Base-by-base conservation (phyloP, 2,888 invertebrate species). In the Diarsia mendica region DNA sequence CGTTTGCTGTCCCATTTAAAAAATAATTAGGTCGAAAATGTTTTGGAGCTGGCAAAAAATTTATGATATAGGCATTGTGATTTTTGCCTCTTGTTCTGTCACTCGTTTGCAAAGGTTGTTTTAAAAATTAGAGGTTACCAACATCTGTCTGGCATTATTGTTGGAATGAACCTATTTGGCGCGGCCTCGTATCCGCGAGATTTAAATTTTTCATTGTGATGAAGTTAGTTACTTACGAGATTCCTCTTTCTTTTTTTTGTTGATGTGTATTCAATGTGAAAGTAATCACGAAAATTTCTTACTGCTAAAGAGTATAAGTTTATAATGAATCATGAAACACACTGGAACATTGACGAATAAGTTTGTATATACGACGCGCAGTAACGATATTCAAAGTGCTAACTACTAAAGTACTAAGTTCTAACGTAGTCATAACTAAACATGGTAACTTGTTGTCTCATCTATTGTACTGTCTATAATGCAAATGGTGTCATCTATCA, bases 11-110 rank as follows among this genome's bases (percentile, higher is more conserved):
- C 13, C 67, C 61, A 61, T 66, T 77, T 46, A 55, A 71, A 64
- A 75, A 68, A 79, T 64, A 66, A 79, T 77, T 67, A 73, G 64
- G 51, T 46, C 15, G 68, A 72, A 72, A 72, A 48, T 64, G 67
- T 67, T 75, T 72, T 23, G 33, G 64, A 61, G 11, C 39, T 15
- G 1, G 4, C 3, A 23, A 48, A 55, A 67, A 75, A 67, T 48
- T 13, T 53, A 48, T 9, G 44, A 10, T 61, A 63, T 77, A 33
- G 28, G 53, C 49, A 53, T 55, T 67, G 48, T 61, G 44, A 44
- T 61, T 61, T 61, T n/a, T 33, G n/a, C 20, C 39, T 61, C 18
- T 39, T 39, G 61, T n/a, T 61, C 6, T 3, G 8, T 39, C 11
- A 20, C 0, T 61, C 39, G 33, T 33, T 18, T 2, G 20, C n/a